phyloP scores from a whole-genome alignment of 1,140 invertebrate species.

The Drosophila kanapiae region DNA sequence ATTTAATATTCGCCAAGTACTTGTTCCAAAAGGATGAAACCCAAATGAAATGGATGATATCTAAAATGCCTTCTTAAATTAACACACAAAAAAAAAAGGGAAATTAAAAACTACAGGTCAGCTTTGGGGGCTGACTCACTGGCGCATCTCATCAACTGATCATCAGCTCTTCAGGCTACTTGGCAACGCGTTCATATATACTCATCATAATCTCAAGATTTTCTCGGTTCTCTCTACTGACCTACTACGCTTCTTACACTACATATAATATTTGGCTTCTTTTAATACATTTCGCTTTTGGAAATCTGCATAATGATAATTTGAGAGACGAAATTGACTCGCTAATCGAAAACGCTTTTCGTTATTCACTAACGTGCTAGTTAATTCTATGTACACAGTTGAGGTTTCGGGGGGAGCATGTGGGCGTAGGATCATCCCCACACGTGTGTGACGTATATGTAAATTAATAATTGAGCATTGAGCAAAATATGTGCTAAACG shows the following conservation, averaged over 20 bases:
- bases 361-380: constrained; percentile 41
- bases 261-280: constrained; percentile 81
- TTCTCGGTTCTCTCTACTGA: constrained; percentile 61
- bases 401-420: constrained; percentile 27
- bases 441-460: constrained; percentile 17
- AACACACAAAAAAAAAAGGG: constrained; percentile 5
- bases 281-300: constrained; percentile 70
- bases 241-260: constrained; percentile 58
- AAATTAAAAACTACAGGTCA: constrained; percentile 60
- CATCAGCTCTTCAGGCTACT: constrained; percentile 54
- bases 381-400: constrained; percentile 73
- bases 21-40: constrained; percentile 33
- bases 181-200: constrained; percentile 69
- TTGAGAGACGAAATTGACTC: constrained; percentile 79
- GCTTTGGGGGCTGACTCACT: constrained; percentile 60
- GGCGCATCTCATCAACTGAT: constrained; percentile 54
- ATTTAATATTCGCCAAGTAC: constrained; percentile 77
- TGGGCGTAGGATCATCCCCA: constrained; percentile 1
- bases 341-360: constrained; percentile 60
- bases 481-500: constrained; percentile 73
- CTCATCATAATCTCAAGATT: constrained; percentile 73
- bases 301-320: constrained; percentile 63
- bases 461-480: constrained; percentile 66
- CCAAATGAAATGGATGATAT: constrained; percentile 49
- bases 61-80: constrained; percentile 36